phyloP scores from a whole-genome alignment of 2,888 invertebrate genomes.

The Lasius fuliginosus region DNA sequence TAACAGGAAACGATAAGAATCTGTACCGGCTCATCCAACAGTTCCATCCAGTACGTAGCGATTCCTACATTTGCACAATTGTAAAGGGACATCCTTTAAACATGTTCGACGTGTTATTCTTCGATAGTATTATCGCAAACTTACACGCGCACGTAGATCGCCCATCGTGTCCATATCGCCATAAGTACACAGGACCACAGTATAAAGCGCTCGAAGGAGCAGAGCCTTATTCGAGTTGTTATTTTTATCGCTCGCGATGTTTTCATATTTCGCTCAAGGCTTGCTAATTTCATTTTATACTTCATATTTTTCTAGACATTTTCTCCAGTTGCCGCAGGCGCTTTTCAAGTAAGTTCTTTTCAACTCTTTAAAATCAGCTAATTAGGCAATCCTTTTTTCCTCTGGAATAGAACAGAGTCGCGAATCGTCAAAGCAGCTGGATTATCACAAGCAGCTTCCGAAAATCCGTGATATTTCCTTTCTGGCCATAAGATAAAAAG shows the following conservation, averaged over 20 bases:
- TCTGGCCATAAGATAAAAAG: conserved; percentile 14
- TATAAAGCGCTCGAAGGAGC: conserved; percentile 65
- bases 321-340: background rate
- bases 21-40: conserved; percentile 49
- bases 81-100: conserved; percentile 53
- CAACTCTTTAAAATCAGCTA: conserved; percentile 45
- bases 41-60: conserved; percentile 22
- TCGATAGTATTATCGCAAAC: conserved; percentile 70
- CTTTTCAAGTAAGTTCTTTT: conserved; percentile 13
- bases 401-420: conserved; percentile 13
- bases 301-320: conserved; percentile 30
- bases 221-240: conserved; percentile 66
- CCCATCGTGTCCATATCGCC: conserved; percentile 60
- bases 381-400: conserved; percentile 24
- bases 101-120: conserved; percentile 65
- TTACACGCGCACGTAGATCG: conserved; percentile 58
- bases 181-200: conserved; percentile 39
- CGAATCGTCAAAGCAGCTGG: conserved; percentile 44
- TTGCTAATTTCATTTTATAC: conserved; percentile 75
- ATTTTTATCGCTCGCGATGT: conserved; percentile 70
- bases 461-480: conserved; percentile 29
- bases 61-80: conserved; percentile 43
- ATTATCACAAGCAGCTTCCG: conserved; percentile 49
- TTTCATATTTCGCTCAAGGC: conserved; percentile 73
- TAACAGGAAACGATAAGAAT: conserved; percentile 56